Percentiles rank a stretch among this genome's conserved stretches.
These are phyloP conservation scores for Pseudopleuronectes americanus DNA, from an alignment of 2,797 vertebrate genomes.

Conservation along the genomic window DNA sequence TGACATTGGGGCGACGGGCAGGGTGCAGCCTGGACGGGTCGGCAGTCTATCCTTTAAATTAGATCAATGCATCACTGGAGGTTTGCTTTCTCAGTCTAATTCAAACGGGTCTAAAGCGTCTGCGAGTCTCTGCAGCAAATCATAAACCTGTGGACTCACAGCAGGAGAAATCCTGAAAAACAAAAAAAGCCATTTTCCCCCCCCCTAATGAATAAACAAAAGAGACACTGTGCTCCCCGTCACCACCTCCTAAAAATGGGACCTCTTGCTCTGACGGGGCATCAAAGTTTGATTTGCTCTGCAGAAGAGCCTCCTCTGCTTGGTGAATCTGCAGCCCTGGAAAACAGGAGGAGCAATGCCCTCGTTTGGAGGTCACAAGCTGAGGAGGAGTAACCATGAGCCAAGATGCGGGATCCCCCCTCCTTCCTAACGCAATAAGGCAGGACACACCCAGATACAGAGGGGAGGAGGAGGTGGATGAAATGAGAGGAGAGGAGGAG, in stretches of 20 bases:
- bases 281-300: conserved; percentile 26
- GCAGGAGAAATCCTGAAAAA: background rate
- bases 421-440: conserved; percentile 77
- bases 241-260: background rate
- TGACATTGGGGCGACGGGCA: background rate
- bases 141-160: background rate
- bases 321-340: conserved; percentile 25
- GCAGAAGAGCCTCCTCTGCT: conserved; percentile 1
- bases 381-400: conserved; percentile 67
- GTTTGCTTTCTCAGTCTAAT: background rate
- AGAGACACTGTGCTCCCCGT: background rate
- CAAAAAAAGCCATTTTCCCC: background rate
- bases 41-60: background rate
- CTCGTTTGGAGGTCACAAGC: conserved; percentile 77
- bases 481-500: conserved; percentile 54
- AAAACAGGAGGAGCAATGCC: conserved; percentile 59
- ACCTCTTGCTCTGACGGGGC: background rate
- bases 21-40: background rate
- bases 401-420: conserved; percentile 82
- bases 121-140: background rate
- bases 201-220: conserved; percentile 7
- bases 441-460: conserved; percentile 81
- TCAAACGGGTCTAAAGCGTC: background rate
- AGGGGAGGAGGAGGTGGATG: conserved; percentile 49
- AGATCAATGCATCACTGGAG: background rate